phyloP scores from a whole-genome alignment of 2,888 invertebrate genomes.

The Drosophila sordidula region DNA sequence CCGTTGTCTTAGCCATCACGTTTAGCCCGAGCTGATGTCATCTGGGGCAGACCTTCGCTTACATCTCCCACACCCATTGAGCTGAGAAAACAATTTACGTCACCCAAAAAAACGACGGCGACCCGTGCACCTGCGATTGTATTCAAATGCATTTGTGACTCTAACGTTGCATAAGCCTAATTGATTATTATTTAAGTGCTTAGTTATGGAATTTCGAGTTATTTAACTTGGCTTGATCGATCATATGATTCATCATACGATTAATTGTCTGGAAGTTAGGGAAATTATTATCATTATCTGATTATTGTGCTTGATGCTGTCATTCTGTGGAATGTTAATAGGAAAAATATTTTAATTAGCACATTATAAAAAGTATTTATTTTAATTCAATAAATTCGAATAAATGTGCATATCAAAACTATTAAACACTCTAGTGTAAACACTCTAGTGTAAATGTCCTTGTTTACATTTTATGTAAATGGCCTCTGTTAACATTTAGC shows the following conservation, averaged over 20 bases:
- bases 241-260: conserved; percentile 20
- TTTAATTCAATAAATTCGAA: neutral
- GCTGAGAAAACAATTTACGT: conserved; percentile 41
- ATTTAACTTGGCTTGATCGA: conserved; percentile 22
- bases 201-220: conserved; percentile 24
- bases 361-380: neutral
- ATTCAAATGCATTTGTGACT: conserved; percentile 46
- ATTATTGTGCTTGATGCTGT: conserved; percentile 2
- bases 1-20: conserved; percentile 25
- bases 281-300: neutral
- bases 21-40: conserved; percentile 57
- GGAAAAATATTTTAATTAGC: neutral
- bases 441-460: too few species aligned
- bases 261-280: conserved; percentile 10
- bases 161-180: conserved; percentile 20
- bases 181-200: conserved; percentile 36
- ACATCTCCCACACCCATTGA: conserved; percentile 3
- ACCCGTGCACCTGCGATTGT: conserved; percentile 38
- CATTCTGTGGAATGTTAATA: neutral
- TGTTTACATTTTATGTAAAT: too few species aligned
- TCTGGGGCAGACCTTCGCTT: neutral
- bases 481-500: too few species aligned
- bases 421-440: too few species aligned
- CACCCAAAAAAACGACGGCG: conserved; percentile 23
- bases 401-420: too few species aligned